Conservation (phyloP, 2,113 vertebrate species). For the Bambusicola thoracicus region DNA sequence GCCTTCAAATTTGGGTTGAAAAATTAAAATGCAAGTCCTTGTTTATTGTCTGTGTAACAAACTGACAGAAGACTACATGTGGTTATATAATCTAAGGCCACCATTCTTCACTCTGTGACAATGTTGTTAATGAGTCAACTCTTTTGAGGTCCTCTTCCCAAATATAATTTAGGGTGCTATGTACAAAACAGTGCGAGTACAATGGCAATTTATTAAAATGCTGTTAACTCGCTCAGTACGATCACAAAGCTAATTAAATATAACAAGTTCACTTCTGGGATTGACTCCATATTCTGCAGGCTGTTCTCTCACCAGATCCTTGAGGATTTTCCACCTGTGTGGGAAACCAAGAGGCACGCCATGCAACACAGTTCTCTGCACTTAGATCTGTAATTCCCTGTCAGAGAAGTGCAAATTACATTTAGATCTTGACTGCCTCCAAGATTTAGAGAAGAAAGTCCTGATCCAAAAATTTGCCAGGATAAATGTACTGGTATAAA, state of each 20-base stretch:
- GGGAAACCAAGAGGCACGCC: constrained; percentile 15
- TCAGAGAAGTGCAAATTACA: constrained; percentile 50
- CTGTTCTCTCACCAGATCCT: constrained; percentile 26
- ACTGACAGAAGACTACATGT: background rate
- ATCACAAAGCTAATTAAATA: constrained; percentile 63
- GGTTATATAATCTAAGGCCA: constrained; percentile 42
- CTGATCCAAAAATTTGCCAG: background rate
- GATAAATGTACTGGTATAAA: no score
- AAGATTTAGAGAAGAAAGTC: background rate
- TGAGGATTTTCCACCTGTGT: constrained; percentile 46
- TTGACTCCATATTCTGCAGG: constrained; percentile 27
- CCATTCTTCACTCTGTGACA: background rate
- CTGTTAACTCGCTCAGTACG: constrained; percentile 28
- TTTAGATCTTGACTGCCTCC: constrained; percentile 20
- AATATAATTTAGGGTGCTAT: constrained; percentile 40
- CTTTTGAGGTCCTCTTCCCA: background rate
- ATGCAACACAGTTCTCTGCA: background rate
- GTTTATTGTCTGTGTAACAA: background rate
- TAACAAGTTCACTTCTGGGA: constrained; percentile 51
- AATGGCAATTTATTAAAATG: constrained; percentile 60
- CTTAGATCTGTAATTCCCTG: constrained; percentile 37
- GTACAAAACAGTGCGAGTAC: constrained; percentile 9
- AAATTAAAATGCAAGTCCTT: background rate
- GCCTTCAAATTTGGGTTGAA: background rate
- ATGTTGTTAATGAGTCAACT: background rate